Evolutionary conservation across 2,888 invertebrate species (phyloP).

Genomic region (Aethes cnicana): DNA sequence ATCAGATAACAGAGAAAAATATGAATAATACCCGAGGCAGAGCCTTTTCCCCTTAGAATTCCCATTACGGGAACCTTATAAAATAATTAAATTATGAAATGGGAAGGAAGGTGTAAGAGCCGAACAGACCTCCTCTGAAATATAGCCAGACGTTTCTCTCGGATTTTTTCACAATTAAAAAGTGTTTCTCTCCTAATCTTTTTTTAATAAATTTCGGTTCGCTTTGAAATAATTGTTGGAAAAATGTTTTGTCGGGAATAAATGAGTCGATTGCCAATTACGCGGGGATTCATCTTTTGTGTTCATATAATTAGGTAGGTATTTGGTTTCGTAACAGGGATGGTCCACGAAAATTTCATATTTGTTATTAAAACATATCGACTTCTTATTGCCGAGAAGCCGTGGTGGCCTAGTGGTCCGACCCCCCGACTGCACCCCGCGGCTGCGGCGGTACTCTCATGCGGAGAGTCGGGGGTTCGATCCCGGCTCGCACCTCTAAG

Average conservation of each 20-base stretch:
- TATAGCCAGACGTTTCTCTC: background rate
- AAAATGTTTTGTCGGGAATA: background rate
- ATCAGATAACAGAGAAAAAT: background rate
- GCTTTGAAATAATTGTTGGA: no score
- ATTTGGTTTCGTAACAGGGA: no score
- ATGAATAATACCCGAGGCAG: conserved; percentile 11
- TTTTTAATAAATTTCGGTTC: conserved; percentile 8
- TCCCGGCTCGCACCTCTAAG: no score
- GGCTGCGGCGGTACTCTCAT: no score
- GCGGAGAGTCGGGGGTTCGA: no score
- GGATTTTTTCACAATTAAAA: conserved; percentile 16
- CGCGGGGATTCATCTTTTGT: background rate
- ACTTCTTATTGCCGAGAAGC: no score
- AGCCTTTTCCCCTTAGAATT: conserved; percentile 13
- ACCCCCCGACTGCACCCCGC: no score
- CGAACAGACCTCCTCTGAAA: background rate
- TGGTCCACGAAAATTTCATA: no score
- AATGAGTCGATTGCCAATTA: background rate
- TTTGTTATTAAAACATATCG: no score
- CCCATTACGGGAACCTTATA: conserved; percentile 5
- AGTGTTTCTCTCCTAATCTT: conserved; percentile 9
- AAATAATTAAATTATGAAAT: conserved; percentile 16
- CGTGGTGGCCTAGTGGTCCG: no score
- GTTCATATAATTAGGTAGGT: background rate
- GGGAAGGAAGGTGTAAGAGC: conserved; percentile 7